Evolutionary conservation across 2,888 invertebrate species (phyloP), one percentile per base, ranked within the genome.

Genomic region (Caenorhabditis sulstoni): DNA sequence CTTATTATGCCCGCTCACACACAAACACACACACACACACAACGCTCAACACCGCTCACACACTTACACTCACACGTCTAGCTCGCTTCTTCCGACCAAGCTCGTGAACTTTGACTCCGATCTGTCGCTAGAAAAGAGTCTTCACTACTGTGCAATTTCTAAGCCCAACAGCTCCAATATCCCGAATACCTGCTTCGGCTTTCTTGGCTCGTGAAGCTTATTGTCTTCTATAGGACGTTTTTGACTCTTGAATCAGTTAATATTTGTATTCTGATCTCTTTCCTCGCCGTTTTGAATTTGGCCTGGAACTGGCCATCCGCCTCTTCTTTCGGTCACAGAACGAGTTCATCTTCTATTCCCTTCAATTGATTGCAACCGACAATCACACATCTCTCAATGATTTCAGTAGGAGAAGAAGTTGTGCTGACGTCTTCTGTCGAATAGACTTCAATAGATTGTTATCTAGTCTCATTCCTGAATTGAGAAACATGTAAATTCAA

Each of bases 1-100:
- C 59, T 70, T 70, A 59, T 70, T 61, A 59, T 61, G 52, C 44
- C 41, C 50, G 37, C 68, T 58, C 44, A 64, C 62, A 64, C 62
- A 62, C 47, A 29, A 3, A 29, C 29, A 29, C 29, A 29, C 29
- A 29, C 29, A 29, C 29, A 49, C 22, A 41, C 50, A 50, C 64
- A 58, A 58, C 58, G 41, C 64, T 41, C 64, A 65, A 65, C 52
- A 23, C 23, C 64, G 16, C 64, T 50, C 64, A 65, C 64, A 65
- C 23, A 65, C 53, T 52, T 52, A 58, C 58, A 29, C 58, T 45
- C 45, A 44, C 45, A 44, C 29, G 16, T 18, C 39, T 58, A n/a
- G 41, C 45, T 58, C 41, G 20, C 18, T 11, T 16, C 45, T 7
- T 41, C n/a, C 20, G 18, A 4, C 3, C 3, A 9, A 8, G 18